phyloP scores from a whole-genome alignment of 2,888 invertebrate species.

The Oscheius sp. region DNA sequence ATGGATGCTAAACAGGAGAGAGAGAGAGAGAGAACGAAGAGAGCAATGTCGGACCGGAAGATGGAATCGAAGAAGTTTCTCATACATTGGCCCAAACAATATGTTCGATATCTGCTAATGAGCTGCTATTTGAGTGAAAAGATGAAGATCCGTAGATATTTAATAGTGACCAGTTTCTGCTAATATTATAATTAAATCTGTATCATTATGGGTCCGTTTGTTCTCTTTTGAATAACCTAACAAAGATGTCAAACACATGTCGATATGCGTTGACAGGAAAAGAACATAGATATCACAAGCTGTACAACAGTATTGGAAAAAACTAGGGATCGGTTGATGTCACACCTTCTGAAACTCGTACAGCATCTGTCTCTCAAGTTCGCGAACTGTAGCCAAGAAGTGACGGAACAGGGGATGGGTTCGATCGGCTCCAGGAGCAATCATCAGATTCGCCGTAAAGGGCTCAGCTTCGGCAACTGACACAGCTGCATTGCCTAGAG shows the following conservation, averaged over 20 bases:
- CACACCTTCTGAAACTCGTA: conserved; percentile 33
- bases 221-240: conserved; percentile 15
- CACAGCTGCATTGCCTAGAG: neutral
- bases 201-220: conserved; percentile 21
- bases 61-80: no score
- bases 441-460: conserved; percentile 50
- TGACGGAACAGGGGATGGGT: conserved; percentile 57
- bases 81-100: no score
- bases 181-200: conserved; percentile 22
- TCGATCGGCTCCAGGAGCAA: conserved; percentile 55
- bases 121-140: no score
- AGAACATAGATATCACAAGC: conserved; percentile 1
- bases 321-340: neutral
- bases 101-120: no score
- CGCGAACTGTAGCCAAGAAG: conserved; percentile 58
- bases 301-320: conserved; percentile 23
- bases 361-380: conserved; percentile 62
- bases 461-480: conserved; percentile 34
- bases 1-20: no score
- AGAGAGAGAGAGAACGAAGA: no score
- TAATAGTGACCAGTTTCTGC: conserved; percentile 15
- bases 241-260: neutral
- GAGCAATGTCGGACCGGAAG: no score
- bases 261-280: neutral
- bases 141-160: no score